Evolutionary conservation across 2,888 invertebrate genomes (phyloP), one percentile per base, ranked within the genome.

Genomic region (Pyrochroa serraticornis): DNA sequence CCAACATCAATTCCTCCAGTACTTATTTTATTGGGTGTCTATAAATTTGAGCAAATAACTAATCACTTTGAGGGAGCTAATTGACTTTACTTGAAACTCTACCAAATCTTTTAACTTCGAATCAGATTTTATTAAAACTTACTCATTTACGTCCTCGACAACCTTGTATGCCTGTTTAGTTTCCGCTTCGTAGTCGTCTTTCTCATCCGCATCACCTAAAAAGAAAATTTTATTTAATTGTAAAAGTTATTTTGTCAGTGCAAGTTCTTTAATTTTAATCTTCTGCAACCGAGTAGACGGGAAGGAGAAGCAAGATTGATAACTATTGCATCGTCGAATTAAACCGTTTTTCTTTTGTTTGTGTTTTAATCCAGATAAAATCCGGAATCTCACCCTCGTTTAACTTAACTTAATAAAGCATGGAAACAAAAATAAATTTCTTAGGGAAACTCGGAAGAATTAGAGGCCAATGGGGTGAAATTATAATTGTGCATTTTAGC

Each of bases 101-200:
- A 22, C 22, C 2, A 5, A 22, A 22, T 22, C 22, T 22, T 22
- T 22, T 5, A 22, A 22, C 5, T 3, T 5, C 22, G 22, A 22
- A 22, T 22, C 22, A 22, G 22, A 3, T 22, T 22, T 22, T 5
- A 56, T 53, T 43, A 22, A 52, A 32, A 67, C 74, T 73, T 71
- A 77, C 75, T 72, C 70, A 45, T 72, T 68, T 5, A 66, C 65
- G 46, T 73, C 68, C 52, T 73, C 76, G 33, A 73, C 66, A 3
- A 76, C 70, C 65, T 75, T 60, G 58, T 75, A 76, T 7, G 69
- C 10, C 39, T 64, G 67, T 57, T 67, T 70, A 10, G 70, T 71
- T 61, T 72, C 73, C 35, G 70, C 66, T 13, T 60, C 65, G 12
- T 68, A 67, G 32, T 59, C 66, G 37, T 68, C 22, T 22, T 22